Base-by-base conservation (phyloP, 2,888 invertebrate species). In the Lithophane ornitopus region DNA sequence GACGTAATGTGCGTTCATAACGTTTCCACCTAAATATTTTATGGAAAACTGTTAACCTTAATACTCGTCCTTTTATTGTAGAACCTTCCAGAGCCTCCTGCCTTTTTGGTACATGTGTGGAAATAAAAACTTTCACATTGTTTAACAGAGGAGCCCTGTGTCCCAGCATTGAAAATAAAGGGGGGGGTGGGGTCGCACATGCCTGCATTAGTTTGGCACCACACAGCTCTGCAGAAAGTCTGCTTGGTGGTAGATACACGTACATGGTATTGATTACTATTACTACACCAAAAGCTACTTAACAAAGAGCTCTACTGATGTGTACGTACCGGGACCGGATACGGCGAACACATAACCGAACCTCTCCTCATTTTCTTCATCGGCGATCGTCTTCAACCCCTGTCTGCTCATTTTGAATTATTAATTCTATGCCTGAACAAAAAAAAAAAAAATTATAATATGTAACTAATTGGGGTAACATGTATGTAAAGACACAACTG, bases 301-400 rank as follows among this genome's bases (percentile, higher is more conserved):
- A 16, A 34, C 16, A 73, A 39, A 46, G 34, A 46, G 14, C 16
- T 73, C 11, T 70, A 3, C 11, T 26, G 12, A 61, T 26, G 3
- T 44, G 34, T 72, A 92, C 94, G 77, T 95, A 99, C 99, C 99
- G 96, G 99, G 99, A 89, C 99, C 99, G 75, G 99, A 99, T 39
- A 99, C 99, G 61, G 99, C 99, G 93, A 98, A 99, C 59, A 99
- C 99, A 95, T 98, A 99, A 87, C 99, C 99, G 94, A 98, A 99
- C 91, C 96, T 97, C 62, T 98, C 97, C 96, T 99, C 99, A 91
- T 97, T 98, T 86, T 99, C 99, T 91, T 98, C 98, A 95, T 98
- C 98, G 90, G 97, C 97, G 91, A 99, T 97, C 94, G 97, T 98
- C 90, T 97, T 97, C 93, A 98, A 90, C 87, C 86, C 62, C 16